These are phyloP conservation scores for Phoxinus dragarum DNA, from an alignment of 2,797 vertebrate species.

Conservation along the genomic window DNA sequence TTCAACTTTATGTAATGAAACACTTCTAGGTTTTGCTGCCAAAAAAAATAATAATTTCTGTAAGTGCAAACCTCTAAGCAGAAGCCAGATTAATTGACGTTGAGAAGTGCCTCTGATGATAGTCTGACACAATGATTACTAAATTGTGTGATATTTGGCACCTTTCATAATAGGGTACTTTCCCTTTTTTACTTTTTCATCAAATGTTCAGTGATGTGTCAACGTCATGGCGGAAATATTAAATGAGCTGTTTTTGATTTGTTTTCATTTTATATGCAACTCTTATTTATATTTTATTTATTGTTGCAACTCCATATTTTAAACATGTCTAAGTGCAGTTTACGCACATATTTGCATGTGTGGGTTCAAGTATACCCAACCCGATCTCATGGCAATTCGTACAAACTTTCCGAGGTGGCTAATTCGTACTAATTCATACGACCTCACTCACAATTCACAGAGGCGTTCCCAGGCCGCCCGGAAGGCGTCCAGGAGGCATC, in stretches of 20 bases:
- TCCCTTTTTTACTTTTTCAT: neutral
- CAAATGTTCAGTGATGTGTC: neutral
- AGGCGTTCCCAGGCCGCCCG: too few species aligned
- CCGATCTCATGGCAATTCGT: too few species aligned
- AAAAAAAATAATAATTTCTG: neutral
- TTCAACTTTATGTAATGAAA: neutral
- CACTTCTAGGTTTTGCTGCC: neutral
- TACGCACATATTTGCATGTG: too few species aligned
- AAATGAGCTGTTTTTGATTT: neutral
- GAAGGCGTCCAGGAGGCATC: too few species aligned
- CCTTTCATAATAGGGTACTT: neutral
- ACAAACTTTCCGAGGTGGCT: too few species aligned
- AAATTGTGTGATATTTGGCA: slow-evolving; percentile 1
- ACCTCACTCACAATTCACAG: too few species aligned
- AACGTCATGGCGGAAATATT: neutral
- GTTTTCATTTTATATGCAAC: too few species aligned
- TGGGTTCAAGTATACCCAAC: too few species aligned
- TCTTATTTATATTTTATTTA: too few species aligned
- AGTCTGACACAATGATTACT: neutral
- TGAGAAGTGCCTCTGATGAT: neutral
- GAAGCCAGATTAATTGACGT: neutral
- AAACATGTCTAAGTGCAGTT: too few species aligned
- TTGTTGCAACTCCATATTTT: too few species aligned
- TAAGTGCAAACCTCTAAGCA: neutral
- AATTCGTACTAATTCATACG: too few species aligned